Base-by-base conservation (phyloP, 2,888 invertebrate species). In the Nemapogon koenigi region DNA sequence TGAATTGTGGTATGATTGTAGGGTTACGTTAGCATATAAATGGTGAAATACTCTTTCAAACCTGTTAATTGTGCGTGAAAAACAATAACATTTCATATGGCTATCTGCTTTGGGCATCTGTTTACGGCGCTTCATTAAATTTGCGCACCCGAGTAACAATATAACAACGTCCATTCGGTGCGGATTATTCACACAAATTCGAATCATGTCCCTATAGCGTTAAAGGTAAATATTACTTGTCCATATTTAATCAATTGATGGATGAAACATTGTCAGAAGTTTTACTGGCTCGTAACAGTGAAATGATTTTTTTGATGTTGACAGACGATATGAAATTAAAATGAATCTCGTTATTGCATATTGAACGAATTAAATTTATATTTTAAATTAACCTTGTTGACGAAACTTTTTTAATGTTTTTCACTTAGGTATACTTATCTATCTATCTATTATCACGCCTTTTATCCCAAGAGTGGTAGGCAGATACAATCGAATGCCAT, bases 51-150 rank as follows among this genome's bases (percentile, higher is more conserved):
- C n/a, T n/a, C n/a, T n/a, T n/a, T n/a, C n/a, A n/a, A n/a, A n/a
- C n/a, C n/a, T n/a, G n/a, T n/a, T n/a, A n/a, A n/a, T n/a, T n/a
- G n/a, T n/a, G 22, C 35, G 35, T 35, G 25, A 22, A 18, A 35
- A 35, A 35, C 35, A 35, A 35, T 35, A 35, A 35, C 19, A 25
- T 14, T 26, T 26, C 19, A 33, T 35, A 28, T 28, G 2, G 35
- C 43, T 45, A 46, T 53, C 40, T 37, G 44, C 45, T 47, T 48
- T 46, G 44, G 49, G 46, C 49, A 49, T 48, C 49, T 50, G 49
- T 52, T 51, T 50, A 50, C 48, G 51, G 50, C 50, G 49, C 46
- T 43, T 47, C 49, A 49, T 53, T 50, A 52, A 53, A 50, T 51
- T 50, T 49, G 49, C 50, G 46, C 49, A 46, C 40, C 27, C 42